Evolutionary conservation across 2,113 vertebrate genomes (phyloP).

Genomic region (Psittacula cyanocephala): DNA sequence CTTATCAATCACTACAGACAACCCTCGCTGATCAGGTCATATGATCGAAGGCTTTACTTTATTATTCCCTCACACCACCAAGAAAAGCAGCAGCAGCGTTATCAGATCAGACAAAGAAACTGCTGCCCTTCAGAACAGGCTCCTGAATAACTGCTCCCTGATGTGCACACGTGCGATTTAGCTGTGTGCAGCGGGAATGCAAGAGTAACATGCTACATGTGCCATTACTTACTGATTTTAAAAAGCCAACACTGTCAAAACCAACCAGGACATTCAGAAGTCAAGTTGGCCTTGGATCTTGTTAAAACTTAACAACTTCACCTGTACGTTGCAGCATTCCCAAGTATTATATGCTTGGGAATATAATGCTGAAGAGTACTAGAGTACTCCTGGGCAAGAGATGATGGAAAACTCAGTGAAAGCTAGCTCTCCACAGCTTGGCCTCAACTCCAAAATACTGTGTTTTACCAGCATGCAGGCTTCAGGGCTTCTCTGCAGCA

Average conservation of each 20-base stretch:
- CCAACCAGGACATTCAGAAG: not conserved
- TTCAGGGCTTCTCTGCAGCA: not conserved
- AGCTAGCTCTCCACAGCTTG: not conserved
- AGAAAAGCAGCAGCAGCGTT: not conserved
- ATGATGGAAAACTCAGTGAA: not conserved
- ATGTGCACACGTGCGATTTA: not conserved
- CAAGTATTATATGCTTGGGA: not conserved
- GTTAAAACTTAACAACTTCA: not conserved
- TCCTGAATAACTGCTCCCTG: slow-evolving; percentile 12
- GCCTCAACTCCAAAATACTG: not conserved
- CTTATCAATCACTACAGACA: slow-evolving; percentile 50
- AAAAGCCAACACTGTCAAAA: not conserved
- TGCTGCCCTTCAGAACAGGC: slow-evolving; percentile 34
- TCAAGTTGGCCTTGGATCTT: not conserved
- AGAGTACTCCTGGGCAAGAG: not conserved
- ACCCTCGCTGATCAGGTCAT: not conserved
- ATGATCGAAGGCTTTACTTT: slow-evolving; percentile 46
- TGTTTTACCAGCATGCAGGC: not conserved
- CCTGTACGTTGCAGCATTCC: accelerated
- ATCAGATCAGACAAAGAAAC: slow-evolving; percentile 37
- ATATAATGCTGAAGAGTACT: not conserved
- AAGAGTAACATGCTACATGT: not conserved
- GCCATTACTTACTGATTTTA: not conserved
- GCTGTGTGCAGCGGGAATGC: not conserved
- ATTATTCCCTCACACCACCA: slow-evolving; percentile 34